Conservation (phyloP, 1,140 invertebrate genomes). For the Micrasema longulum region DNA sequence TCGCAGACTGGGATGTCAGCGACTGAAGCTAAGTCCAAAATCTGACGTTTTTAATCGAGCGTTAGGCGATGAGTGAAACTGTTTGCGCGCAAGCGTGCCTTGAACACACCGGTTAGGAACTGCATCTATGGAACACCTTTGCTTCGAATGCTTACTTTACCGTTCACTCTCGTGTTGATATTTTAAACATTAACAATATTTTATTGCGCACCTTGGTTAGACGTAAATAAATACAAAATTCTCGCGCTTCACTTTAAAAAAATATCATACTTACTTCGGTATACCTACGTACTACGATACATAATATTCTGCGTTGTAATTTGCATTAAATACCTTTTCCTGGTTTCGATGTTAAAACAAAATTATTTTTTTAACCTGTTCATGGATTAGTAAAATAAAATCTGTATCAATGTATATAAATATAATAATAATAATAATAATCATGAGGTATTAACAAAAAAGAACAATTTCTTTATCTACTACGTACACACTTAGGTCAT, state of each 20-base stretch:
- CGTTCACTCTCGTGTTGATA: neutral
- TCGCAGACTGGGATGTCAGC: conserved; percentile 34
- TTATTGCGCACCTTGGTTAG: too few relatives aligned
- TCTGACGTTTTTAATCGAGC: conserved; percentile 19
- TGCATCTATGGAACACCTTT: neutral
- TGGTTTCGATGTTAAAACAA: too few relatives aligned
- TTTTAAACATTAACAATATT: neutral
- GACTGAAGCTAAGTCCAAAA: conserved; percentile 18
- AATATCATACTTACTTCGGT: neutral
- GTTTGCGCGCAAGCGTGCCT: conserved; percentile 6
- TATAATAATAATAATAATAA: too few relatives aligned
- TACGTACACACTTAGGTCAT: too few relatives aligned
- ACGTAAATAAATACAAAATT: neutral
- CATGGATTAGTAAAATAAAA: too few relatives aligned
- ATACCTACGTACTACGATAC: too few relatives aligned
- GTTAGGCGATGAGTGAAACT: conserved; percentile 19
- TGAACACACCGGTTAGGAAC: neutral
- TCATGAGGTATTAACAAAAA: too few relatives aligned
- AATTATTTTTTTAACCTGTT: too few relatives aligned
- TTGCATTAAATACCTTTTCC: too few relatives aligned
- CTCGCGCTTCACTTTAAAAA: neutral
- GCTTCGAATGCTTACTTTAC: neutral
- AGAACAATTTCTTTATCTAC: too few relatives aligned
- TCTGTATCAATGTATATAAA: too few relatives aligned
- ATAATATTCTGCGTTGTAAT: too few relatives aligned